Evolutionary conservation across 2,797 vertebrate species (phyloP).

Genomic region (Poliocrania exsul): DNA sequence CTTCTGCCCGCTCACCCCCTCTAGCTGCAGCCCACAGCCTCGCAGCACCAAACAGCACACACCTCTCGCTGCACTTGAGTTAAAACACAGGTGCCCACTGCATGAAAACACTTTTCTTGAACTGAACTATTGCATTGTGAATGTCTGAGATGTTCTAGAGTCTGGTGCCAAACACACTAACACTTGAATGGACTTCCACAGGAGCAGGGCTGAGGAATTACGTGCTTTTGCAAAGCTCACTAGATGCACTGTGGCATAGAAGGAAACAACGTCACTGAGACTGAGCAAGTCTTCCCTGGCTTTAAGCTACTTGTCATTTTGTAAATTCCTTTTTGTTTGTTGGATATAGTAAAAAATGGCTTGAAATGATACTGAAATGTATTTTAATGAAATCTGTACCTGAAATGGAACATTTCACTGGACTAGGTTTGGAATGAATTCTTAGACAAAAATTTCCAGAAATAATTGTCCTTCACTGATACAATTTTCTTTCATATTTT

Average conservation of each 20-base stretch:
- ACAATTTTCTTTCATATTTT: not conserved
- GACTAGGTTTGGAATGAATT: not conserved
- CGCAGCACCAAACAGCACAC: not conserved
- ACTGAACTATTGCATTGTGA: not conserved
- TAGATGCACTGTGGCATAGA: not conserved
- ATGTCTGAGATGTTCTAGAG: not conserved
- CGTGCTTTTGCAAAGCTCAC: not conserved
- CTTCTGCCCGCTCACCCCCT: conserved; percentile 62
- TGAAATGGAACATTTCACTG: not conserved
- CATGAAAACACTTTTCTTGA: not conserved
- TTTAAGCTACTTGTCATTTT: not conserved
- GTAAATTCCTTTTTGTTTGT: not conserved
- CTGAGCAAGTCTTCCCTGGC: not conserved
- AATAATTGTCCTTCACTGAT: not conserved
- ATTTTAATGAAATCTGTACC: not conserved
- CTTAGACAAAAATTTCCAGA: not conserved
- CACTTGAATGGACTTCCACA: not conserved
- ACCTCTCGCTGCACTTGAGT: accelerated
- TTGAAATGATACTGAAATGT: not conserved
- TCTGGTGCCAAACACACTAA: not conserved
- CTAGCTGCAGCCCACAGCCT: conserved; percentile 49
- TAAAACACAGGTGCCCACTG: not conserved
- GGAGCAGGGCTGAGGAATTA: not conserved
- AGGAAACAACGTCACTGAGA: not conserved
- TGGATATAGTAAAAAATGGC: not conserved